Conservation (phyloP, 1,140 invertebrate genomes). For the Drosophila rhopaloa region DNA sequence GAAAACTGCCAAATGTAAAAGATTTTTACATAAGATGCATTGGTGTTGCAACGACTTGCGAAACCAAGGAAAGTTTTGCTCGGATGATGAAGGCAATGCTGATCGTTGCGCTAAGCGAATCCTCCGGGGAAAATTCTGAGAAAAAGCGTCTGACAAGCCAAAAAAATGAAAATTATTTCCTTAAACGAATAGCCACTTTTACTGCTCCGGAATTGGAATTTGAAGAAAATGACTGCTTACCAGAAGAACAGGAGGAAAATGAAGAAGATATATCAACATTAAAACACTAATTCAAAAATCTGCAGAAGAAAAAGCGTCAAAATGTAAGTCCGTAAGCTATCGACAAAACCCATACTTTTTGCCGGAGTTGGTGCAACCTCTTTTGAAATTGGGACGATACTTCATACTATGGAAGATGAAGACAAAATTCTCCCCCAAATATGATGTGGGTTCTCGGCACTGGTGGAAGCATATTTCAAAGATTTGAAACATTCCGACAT, state of each 20-base stretch:
- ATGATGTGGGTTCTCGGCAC: slow-evolving; percentile 1
- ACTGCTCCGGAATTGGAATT: neutral
- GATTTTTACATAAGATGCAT: slow-evolving; percentile 3
- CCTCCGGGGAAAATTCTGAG: neutral
- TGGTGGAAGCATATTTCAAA: too few species aligned
- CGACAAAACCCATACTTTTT: too few species aligned
- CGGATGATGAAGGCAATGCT: neutral
- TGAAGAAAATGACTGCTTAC: neutral
- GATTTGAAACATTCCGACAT: neutral
- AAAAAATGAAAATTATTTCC: too few species aligned
- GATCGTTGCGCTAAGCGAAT: slow-evolving; percentile 7
- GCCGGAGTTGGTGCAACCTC: too few species aligned
- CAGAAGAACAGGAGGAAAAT: neutral
- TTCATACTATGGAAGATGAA: neutral
- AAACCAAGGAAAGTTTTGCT: neutral
- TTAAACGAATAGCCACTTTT: too few species aligned
- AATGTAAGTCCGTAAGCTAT: too few species aligned
- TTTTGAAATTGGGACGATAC: neutral
- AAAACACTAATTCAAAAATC: neutral
- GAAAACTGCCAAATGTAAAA: neutral
- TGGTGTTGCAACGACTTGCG: slow-evolving; percentile 2
- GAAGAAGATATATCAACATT: neutral
- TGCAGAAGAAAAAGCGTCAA: too few species aligned
- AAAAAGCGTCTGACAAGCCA: too few species aligned
- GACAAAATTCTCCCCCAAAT: neutral